Base-by-base conservation (phyloP, 2,797 vertebrate genomes). In the Diplodus sargus region DNA sequence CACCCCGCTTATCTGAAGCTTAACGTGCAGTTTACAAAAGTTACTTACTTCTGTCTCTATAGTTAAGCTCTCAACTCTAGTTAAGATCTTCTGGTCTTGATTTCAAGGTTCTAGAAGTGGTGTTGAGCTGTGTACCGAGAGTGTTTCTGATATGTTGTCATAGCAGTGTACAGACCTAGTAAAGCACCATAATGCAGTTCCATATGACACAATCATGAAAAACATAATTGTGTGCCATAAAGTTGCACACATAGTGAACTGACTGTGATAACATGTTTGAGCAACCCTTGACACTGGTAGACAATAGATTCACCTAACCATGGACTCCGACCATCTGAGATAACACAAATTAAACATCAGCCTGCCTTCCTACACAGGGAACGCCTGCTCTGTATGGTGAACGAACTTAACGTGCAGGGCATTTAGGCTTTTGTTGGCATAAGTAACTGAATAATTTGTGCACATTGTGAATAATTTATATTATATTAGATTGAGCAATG, bases 271-370 rank as follows among this genome's bases (percentile, higher is more conserved):
- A 39, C 42, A 3, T 63, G 53, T 59, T 60, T 71, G 18, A 62
- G 22, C 49, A 25, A 43, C 58, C 15, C 47, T 28, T 39, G 15
- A 74, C 10, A 47, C 57, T 56, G 22, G 20, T 28, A 39, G 17
- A 20, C 58, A 48, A 43, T 43, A 30, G 45, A 64, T 45, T 14
- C 28, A 30, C 47, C 59, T 42, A 15, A 47, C 60, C 11, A 15
- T 45, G 30, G 22, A 52, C 70, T 67, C 17, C 22, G n/a, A 6
- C 53, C 45, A 23, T 52, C 17, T 39, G 53, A 60, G 53, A 71
- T 49, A 61, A 34, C 14, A 30, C 43, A 45, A 45, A 42, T 69
- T 9, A 78, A 69, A 60, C 30, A 52, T 63, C 51, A 4, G 13
- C 18, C 11, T 22, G 12, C 22, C 53, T 2, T 52, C 5, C 7